A percentile compares a stretch with the other conserved stretches of the same genome.
These are phyloP conservation scores for Physella acuta DNA, from an alignment of 1,140 invertebrate species.

Conservation along the genomic window DNA sequence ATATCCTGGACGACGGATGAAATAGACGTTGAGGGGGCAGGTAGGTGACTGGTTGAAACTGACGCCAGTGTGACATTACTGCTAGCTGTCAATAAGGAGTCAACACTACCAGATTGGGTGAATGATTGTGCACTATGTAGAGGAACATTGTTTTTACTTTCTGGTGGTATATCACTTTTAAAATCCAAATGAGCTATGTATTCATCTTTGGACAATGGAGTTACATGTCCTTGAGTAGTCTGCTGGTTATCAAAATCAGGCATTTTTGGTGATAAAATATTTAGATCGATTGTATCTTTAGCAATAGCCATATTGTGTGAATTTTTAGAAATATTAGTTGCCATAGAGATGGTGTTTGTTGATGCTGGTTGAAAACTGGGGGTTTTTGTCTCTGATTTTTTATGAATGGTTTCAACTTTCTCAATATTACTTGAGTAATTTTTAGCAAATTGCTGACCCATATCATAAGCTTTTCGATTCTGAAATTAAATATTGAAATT, in stretches of 20 bases:
- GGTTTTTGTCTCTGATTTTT: no score
- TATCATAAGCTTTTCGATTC: conserved; percentile 53
- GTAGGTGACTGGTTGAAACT: no score
- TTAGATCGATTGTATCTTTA: no score
- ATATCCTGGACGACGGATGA: no score
- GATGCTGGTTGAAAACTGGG: no score
- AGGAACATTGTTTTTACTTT: neutral
- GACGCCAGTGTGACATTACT: no score
- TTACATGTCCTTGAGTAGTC: no score
- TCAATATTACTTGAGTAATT: conserved; percentile 65
- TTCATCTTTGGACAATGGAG: neutral
- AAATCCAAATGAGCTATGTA: neutral
- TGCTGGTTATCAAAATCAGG: no score
- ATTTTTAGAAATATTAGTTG: neutral
- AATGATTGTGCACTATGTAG: neutral
- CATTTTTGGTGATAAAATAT: no score
- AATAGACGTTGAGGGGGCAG: no score
- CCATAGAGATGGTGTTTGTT: no score
- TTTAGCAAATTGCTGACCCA: conserved; percentile 79
- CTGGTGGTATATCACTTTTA: neutral
- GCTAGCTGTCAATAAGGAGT: neutral
- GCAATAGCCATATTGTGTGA: neutral
- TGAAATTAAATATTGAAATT: neutral
- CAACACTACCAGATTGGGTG: neutral
- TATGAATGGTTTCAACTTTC: neutral